Conservation (phyloP, 1,140 invertebrate species). For the Pseudomyrmex pallidus region DNA sequence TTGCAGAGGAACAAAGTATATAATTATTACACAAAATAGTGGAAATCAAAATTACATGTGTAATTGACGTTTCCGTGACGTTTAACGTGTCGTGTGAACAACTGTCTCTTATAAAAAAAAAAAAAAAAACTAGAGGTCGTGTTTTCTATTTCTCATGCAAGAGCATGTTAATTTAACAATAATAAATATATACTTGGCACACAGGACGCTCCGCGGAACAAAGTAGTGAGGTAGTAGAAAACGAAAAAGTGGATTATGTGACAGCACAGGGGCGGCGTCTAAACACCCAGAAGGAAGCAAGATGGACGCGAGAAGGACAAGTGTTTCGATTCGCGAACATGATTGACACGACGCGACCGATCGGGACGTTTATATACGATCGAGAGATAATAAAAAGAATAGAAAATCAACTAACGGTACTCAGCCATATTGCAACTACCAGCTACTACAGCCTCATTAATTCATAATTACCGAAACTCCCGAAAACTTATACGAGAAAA, state of each 20-base stretch:
- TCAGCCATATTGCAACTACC: conserved; percentile 79
- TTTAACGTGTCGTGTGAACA: no score
- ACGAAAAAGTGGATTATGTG: conserved; percentile 23
- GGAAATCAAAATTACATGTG: not conserved
- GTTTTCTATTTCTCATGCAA: no score
- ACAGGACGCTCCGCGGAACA: not conserved
- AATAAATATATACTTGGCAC: not conserved
- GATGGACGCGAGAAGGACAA: conserved; percentile 48
- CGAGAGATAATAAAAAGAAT: conserved; percentile 60
- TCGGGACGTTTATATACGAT: not conserved
- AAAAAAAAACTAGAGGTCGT: no score
- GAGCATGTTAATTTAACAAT: not conserved
- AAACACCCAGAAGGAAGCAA: conserved; percentile 42
- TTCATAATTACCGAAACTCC: conserved; percentile 78
- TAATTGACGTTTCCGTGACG: not conserved
- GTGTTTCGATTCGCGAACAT: not conserved
- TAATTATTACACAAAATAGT: not conserved
- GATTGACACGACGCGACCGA: conserved; percentile 2
- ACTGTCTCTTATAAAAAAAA: no score
- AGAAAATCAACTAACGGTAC: conserved; percentile 81
- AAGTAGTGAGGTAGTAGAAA: not conserved
- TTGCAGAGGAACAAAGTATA: not conserved
- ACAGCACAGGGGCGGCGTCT: conserved; percentile 66
- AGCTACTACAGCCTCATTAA: conserved; percentile 79
- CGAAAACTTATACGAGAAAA: conserved; percentile 52